phyloP scores from a whole-genome alignment of 2,113 vertebrate genomes.

The Myrmophylax atrothorax region DNA sequence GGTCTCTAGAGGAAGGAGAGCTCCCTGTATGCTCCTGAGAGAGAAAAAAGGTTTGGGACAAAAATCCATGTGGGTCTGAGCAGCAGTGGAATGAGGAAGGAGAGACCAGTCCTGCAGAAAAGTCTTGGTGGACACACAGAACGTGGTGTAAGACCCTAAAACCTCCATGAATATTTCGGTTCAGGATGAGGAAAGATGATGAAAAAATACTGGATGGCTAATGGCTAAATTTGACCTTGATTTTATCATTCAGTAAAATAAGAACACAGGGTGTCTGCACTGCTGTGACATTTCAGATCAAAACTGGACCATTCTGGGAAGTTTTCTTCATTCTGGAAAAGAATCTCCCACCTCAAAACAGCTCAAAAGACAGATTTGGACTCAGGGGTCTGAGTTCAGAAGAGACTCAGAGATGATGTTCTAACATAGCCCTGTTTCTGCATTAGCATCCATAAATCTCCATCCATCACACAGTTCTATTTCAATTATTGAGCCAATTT shows the following conservation, averaged over 20 bases:
- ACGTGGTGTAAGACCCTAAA: neutral
- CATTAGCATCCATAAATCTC: constrained; percentile 59
- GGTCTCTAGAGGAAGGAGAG: neutral
- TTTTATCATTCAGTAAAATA: neutral
- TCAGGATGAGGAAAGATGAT: neutral
- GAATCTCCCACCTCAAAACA: neutral
- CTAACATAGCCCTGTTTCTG: neutral
- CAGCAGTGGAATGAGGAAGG: neutral
- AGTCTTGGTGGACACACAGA: neutral
- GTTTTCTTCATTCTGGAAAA: neutral
- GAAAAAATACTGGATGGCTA: neutral
- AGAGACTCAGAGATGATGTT: neutral
- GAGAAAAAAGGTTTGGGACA: neutral
- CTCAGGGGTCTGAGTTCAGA: neutral
- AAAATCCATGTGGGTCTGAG: neutral
- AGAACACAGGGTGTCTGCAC: neutral
- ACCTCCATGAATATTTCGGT: neutral
- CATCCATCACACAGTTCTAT: constrained; percentile 53
- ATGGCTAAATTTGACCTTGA: neutral
- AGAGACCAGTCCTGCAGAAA: neutral
- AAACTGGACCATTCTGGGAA: neutral
- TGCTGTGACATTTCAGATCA: neutral
- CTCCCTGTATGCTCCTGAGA: neutral
- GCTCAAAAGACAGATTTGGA: neutral
- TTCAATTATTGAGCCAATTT: constrained; percentile 59